Percentiles rank a stretch among this genome's conserved stretches.
These are phyloP conservation scores for Dione vanillae DNA, from an alignment of 2,888 invertebrate species.

Conservation along the genomic window DNA sequence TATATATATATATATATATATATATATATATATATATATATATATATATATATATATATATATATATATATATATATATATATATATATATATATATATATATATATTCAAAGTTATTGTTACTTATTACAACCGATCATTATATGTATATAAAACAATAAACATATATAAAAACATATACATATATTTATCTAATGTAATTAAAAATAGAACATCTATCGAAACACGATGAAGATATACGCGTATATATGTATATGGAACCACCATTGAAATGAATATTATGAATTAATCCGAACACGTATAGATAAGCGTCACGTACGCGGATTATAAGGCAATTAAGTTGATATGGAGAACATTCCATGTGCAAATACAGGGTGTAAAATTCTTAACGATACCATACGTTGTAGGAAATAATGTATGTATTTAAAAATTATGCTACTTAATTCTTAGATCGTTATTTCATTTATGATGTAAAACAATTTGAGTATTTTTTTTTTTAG, in stretches of 20 bases:
- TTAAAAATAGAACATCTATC: not conserved
- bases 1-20: too few relatives aligned
- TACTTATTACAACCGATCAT: too few relatives aligned
- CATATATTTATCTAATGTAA: not conserved
- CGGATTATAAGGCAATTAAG: constrained; percentile 71
- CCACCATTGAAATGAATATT: constrained; percentile 47
- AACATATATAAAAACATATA: not conserved
- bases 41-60: too few relatives aligned
- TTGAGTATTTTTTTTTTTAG: too few relatives aligned
- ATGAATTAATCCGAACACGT: constrained; percentile 60
- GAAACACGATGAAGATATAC: not conserved
- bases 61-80: too few relatives aligned
- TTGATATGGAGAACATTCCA: constrained; percentile 55
- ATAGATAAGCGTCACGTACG: constrained; percentile 63
- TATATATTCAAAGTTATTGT: too few relatives aligned
- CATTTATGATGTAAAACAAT: too few relatives aligned
- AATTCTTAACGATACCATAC: constrained; percentile 15
- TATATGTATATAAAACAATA: too few relatives aligned
- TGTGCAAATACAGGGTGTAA: constrained; percentile 40
- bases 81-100: too few relatives aligned
- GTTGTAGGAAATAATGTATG: not conserved
- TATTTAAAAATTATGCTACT: too few relatives aligned
- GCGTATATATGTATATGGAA: constrained; percentile 28
- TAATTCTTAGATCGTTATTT: too few relatives aligned
- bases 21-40: too few relatives aligned